Conservation (phyloP, 2,797 vertebrate species). For the Hypotaenidia okinawae region DNA sequence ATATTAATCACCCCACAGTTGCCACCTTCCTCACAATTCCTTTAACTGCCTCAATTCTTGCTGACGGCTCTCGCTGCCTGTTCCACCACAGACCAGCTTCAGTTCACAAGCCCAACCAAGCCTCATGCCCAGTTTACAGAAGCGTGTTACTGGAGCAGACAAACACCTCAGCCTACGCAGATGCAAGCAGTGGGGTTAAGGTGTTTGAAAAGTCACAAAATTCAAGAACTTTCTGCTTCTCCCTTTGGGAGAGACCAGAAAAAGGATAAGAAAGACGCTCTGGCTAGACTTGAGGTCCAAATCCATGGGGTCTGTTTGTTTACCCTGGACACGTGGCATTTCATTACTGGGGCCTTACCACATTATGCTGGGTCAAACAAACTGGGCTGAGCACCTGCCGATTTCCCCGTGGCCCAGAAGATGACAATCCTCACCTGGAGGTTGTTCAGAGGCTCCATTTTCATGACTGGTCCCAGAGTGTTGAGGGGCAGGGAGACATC, state of each 20-base stretch:
- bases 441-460: conserved; percentile 99
- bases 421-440: conserved; percentile 85
- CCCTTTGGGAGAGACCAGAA: background rate
- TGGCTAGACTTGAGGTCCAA: background rate
- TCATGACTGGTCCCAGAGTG: conserved; percentile 97
- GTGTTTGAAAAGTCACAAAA: background rate
- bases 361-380: background rate
- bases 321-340: accelerated
- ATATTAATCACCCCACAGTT: conserved; percentile 22
- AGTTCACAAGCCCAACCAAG: background rate
- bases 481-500: conserved; percentile 95
- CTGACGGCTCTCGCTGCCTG: background rate
- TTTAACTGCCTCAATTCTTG: background rate
- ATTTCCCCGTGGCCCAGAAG: background rate
- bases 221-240: background rate
- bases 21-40: background rate
- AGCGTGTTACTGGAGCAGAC: background rate
- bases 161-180: background rate
- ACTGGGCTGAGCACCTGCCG: background rate
- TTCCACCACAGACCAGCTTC: background rate
- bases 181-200: background rate
- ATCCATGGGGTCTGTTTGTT: background rate
- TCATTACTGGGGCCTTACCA: background rate
- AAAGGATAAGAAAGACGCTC: background rate
- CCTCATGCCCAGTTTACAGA: background rate